Conservation (phyloP, 2,113 vertebrate genomes). For the Otocyon megalotis region DNA sequence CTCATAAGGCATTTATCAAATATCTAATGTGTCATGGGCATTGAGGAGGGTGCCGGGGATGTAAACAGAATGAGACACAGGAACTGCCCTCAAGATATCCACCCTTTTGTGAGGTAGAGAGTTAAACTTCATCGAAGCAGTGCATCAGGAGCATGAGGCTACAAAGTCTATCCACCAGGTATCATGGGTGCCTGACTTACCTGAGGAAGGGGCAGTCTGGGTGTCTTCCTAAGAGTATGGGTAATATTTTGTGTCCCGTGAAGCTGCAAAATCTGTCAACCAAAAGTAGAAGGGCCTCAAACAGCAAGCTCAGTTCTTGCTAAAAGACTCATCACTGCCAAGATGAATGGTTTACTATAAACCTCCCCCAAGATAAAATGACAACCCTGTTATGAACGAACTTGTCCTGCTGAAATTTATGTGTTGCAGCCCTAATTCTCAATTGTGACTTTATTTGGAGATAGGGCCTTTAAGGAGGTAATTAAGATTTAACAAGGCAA, state of each 20-base stretch:
- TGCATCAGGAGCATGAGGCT: neutral
- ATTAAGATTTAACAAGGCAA: conserved; percentile 28
- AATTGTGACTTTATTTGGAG: neutral
- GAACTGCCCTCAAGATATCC: neutral
- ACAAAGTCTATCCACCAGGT: neutral
- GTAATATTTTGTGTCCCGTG: neutral
- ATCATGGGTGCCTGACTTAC: neutral
- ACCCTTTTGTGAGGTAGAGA: too few relatives aligned
- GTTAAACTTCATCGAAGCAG: neutral
- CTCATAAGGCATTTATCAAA: neutral
- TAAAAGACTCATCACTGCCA: neutral
- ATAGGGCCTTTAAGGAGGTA: neutral
- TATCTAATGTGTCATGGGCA: neutral
- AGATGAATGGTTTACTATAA: neutral
- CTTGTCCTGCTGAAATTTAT: neutral
- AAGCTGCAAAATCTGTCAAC: neutral
- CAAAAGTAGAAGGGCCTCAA: neutral
- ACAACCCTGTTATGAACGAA: neutral
- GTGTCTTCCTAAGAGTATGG: neutral
- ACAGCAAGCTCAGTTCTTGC: neutral
- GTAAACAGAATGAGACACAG: neutral
- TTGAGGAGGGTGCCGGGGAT: neutral
- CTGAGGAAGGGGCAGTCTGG: neutral
- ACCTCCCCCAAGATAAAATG: neutral
- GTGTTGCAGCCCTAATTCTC: neutral